Evolutionary conservation across 2,797 vertebrate genomes (phyloP).

Genomic region (Phoeniculus purpureus): DNA sequence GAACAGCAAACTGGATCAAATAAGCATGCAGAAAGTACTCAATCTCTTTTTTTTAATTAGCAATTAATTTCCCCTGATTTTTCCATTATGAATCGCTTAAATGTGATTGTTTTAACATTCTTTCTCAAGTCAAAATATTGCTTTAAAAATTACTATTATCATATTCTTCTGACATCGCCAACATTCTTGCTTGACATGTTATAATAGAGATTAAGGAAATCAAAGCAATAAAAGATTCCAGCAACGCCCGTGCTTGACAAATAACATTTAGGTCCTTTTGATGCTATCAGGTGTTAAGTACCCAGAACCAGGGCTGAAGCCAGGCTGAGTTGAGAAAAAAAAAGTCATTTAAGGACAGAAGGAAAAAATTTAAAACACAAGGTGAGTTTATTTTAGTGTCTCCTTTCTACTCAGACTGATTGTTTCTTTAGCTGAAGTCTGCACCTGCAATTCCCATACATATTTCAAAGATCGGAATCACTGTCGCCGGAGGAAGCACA

Average conservation of each 20-base stretch:
- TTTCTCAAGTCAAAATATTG: constrained; percentile 35
- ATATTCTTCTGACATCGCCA: background rate
- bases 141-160: constrained; percentile 4
- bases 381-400: background rate
- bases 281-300: constrained; percentile 15
- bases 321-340: background rate
- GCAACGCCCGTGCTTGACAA: constrained; percentile 17
- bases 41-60: background rate
- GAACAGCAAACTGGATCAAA: background rate
- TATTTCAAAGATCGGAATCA: background rate
- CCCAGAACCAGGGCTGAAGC: background rate
- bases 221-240: constrained; percentile 22
- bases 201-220: background rate
- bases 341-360: background rate
- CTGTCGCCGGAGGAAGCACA: background rate
- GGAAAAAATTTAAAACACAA: background rate
- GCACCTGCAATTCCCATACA: background rate
- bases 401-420: background rate
- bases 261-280: background rate
- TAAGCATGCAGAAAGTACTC: background rate
- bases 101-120: background rate
- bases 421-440: background rate
- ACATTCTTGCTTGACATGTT: background rate
- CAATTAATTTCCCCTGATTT: background rate
- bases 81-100: background rate